phyloP scores from a whole-genome alignment of 2,113 vertebrate genomes.

The Rhinoderma darwinii region DNA sequence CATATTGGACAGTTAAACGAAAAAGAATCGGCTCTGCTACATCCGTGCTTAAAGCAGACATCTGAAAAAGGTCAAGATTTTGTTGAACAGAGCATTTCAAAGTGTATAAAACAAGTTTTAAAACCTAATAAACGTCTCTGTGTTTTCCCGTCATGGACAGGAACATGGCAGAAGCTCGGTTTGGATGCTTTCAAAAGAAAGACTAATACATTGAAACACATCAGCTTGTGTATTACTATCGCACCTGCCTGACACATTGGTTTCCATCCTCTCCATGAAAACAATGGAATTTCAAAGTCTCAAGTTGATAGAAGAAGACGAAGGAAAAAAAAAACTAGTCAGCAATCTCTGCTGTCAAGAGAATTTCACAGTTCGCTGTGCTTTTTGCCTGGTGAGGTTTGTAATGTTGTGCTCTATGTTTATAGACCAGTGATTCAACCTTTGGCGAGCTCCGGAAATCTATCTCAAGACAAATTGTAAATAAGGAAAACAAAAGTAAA shows the following conservation, averaged over 20 bases:
- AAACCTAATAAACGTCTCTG: constrained; percentile 4
- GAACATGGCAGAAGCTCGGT: not conserved
- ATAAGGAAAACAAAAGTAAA: constrained; percentile 53
- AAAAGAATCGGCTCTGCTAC: not conserved
- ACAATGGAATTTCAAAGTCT: constrained; percentile 30
- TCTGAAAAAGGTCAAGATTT: not conserved
- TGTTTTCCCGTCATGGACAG: not conserved
- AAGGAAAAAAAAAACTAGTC: constrained; percentile 27
- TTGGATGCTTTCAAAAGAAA: not conserved
- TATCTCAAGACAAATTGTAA: constrained; percentile 51
- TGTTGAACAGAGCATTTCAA: not conserved
- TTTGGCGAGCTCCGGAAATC: constrained; percentile 40
- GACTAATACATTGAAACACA: constrained; percentile 24
- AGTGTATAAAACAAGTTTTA: constrained; percentile 10
- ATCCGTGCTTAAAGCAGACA: not conserved
- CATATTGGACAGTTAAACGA: not conserved
- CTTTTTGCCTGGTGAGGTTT: constrained; percentile 42
- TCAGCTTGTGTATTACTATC: constrained; percentile 29
- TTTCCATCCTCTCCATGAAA: constrained; percentile 33
- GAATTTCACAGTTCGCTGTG: constrained; percentile 58
- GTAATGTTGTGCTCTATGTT: constrained; percentile 48
- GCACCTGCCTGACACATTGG: constrained; percentile 39
- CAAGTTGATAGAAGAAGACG: constrained; percentile 46
- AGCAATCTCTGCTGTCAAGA: constrained; percentile 53
- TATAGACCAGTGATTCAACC: constrained; percentile 52